These are phyloP conservation scores for Peromyscus maniculatus DNA, from an alignment of 2,113 vertebrate genomes.

Conservation along the genomic window DNA sequence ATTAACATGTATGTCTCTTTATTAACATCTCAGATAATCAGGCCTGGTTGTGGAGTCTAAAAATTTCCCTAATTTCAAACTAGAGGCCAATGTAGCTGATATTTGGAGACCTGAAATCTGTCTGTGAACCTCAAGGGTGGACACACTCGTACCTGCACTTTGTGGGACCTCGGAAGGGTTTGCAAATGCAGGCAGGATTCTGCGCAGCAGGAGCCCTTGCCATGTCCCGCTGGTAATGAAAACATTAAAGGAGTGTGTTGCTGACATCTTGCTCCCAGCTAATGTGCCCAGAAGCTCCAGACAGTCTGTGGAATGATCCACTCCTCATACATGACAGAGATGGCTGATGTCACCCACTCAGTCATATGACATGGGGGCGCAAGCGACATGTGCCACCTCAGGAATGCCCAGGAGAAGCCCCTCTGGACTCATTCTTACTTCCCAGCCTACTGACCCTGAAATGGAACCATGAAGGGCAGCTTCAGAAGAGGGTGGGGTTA, in stretches of 20 bases:
- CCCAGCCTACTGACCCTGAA: not conserved
- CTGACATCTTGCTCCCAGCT: not conserved
- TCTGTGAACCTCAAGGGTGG: not conserved
- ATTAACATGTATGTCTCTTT: not conserved
- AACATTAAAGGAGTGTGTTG: not conserved
- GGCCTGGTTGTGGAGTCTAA: not conserved
- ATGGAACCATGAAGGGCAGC: no score
- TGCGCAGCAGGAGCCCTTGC: not conserved
- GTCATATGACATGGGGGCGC: not conserved
- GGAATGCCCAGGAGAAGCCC: not conserved
- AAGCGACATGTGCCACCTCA: not conserved
- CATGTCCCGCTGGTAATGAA: no score
- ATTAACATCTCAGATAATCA: not conserved
- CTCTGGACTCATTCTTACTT: not conserved
- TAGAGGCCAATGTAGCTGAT: not conserved
- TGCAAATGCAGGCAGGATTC: not conserved
- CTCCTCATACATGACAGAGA: not conserved
- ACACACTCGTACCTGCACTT: not conserved
- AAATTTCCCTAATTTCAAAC: not conserved
- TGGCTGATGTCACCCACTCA: not conserved
- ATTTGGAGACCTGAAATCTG: not conserved
- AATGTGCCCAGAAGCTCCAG: rapidly evolving
- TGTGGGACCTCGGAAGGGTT: not conserved
- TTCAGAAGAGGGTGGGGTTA: not conserved
- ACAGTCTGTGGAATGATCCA: not conserved